Percentiles rank a stretch among this genome's conserved stretches.
Conservation (phyloP, 2,113 vertebrate species). For the Callithrix jacchus region DNA sequence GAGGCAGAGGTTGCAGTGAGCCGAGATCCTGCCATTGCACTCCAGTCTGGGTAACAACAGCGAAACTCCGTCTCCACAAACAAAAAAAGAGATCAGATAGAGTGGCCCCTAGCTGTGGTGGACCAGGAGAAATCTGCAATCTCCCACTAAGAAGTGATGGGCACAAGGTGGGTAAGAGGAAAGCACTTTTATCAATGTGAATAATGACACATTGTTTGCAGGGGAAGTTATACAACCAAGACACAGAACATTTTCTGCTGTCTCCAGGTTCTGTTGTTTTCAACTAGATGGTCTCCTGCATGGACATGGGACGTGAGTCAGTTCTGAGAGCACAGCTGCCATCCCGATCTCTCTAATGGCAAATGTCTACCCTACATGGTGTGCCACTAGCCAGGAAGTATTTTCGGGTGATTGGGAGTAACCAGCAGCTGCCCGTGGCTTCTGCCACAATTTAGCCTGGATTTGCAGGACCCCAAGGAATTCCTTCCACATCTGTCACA, state of each 20-base stretch:
- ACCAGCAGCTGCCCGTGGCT: rapidly evolving
- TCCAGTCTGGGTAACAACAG: too few species aligned
- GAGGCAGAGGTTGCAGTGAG: too few species aligned
- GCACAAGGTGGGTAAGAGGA: too few species aligned
- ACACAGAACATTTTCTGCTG: neutral
- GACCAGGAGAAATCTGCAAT: neutral
- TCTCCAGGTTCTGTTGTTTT: neutral
- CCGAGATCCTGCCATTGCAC: too few species aligned
- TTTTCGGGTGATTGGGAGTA: rapidly evolving
- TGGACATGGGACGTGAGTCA: neutral
- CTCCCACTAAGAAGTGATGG: neutral
- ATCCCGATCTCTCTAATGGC: rapidly evolving
- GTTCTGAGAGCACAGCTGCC: neutral
- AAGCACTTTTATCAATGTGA: neutral
- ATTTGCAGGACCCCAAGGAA: neutral
- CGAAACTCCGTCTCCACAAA: too few species aligned
- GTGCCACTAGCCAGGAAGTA: too few species aligned
- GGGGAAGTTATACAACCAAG: neutral
- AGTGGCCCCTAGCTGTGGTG: rapidly evolving
- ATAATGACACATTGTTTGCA: rapidly evolving
- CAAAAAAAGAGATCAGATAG: neutral
- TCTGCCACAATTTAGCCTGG: neutral
- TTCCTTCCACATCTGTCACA: neutral
- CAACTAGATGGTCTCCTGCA: neutral
- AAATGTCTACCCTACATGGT: rapidly evolving